phyloP scores from a whole-genome alignment of 2,797 vertebrate species.

The Allobates femoralis region DNA sequence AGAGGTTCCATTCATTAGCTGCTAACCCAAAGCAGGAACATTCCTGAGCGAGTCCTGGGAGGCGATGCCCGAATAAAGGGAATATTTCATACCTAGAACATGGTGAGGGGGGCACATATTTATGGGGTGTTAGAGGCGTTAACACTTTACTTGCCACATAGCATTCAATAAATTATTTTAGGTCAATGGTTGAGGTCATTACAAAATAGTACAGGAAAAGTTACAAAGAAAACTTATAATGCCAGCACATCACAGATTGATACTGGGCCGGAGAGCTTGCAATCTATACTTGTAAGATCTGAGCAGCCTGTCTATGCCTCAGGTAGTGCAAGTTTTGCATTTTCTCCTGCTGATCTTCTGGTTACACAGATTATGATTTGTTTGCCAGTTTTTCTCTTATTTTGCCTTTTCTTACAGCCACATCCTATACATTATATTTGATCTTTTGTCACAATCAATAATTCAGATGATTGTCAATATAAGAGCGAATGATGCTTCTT shows the following conservation, averaged over 20 bases:
- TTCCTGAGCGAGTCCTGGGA: neutral
- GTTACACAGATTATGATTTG: neutral
- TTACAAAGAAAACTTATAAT: neutral
- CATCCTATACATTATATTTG: neutral
- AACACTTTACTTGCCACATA: neutral
- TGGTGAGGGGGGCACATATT: neutral
- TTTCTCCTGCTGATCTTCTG: too few relatives aligned
- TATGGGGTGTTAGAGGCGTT: neutral
- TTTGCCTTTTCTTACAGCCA: too few relatives aligned
- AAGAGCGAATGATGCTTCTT: too few relatives aligned
- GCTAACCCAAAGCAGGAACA: neutral
- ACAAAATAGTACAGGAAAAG: too few relatives aligned
- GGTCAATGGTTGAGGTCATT: neutral
- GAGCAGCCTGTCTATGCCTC: neutral
- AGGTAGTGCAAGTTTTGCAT: neutral
- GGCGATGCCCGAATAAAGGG: neutral
- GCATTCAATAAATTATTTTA: neutral
- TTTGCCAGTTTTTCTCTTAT: neutral
- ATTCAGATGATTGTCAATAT: neutral
- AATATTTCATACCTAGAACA: constrained; percentile 13
- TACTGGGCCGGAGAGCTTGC: neutral
- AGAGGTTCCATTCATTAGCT: constrained; percentile 30
- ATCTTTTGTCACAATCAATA: neutral
- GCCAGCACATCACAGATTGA: too few relatives aligned
- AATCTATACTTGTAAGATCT: neutral